These are phyloP conservation scores for Drosophila elegans DNA, from an alignment of 1,140 invertebrate species.

Conservation along the genomic window DNA sequence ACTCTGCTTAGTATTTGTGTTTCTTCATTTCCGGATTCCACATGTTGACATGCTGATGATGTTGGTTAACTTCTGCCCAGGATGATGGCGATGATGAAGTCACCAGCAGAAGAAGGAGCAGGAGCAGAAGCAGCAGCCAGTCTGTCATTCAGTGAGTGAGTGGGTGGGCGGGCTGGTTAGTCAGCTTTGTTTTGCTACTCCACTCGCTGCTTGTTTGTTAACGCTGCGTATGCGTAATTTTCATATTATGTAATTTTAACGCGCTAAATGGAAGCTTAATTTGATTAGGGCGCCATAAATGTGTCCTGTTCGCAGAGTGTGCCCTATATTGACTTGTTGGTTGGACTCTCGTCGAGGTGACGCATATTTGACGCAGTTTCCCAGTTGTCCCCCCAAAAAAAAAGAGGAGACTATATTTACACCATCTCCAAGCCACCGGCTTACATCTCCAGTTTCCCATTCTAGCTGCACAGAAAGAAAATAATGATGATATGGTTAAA, in stretches of 20 bases:
- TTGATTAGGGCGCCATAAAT: slow-evolving; percentile 77
- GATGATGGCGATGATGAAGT: slow-evolving; percentile 72
- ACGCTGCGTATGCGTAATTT: slow-evolving; percentile 79
- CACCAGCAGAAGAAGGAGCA: slow-evolving; percentile 34
- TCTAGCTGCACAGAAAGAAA: slow-evolving; percentile 14
- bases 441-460: slow-evolving; percentile 14
- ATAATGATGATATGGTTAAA: neutral
- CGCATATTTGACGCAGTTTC: slow-evolving; percentile 67
- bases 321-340: slow-evolving; percentile 42
- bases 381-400: slow-evolving; percentile 18
- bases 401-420: slow-evolving; percentile 35
- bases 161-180: slow-evolving; percentile 53
- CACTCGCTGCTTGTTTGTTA: slow-evolving; percentile 41
- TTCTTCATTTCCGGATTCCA: slow-evolving; percentile 82
- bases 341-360: slow-evolving; percentile 43
- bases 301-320: slow-evolving; percentile 44
- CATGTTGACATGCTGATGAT: slow-evolving; percentile 77
- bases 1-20: slow-evolving; percentile 77
- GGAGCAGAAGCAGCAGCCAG: slow-evolving; percentile 19
- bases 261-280: slow-evolving; percentile 77
- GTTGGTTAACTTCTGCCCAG: slow-evolving; percentile 56
- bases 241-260: slow-evolving; percentile 76
- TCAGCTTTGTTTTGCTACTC: slow-evolving; percentile 56
- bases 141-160: slow-evolving; percentile 39
- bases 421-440: slow-evolving; percentile 15